These are phyloP conservation scores for Tethya wilhelma DNA, from an alignment of 37 sponge, comb jelly and placozoan species.

Conservation along the genomic window DNA sequence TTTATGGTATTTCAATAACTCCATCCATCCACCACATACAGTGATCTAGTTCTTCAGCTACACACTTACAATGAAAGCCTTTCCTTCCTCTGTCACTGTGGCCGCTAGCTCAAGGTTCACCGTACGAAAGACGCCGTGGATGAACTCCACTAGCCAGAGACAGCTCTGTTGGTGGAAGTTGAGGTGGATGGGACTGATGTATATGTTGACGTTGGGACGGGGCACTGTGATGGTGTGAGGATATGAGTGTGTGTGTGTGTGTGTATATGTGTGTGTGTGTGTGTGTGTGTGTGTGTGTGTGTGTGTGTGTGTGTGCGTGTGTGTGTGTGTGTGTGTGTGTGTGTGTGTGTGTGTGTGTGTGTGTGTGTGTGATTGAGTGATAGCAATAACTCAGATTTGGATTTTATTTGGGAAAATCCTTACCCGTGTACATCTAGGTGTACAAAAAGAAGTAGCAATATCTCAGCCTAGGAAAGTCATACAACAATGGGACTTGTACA, in stretches of 20 bases:
- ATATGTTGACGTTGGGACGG: slow-evolving; percentile 71
- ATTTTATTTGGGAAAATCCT: too few relatives aligned
- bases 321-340: slow-evolving; percentile 5
- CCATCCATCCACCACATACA: too few relatives aligned
- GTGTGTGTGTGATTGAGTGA: not conserved
- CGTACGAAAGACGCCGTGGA: slow-evolving; percentile 60
- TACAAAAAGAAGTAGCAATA: too few relatives aligned
- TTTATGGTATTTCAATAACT: too few relatives aligned
- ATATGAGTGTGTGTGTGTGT: too few relatives aligned
- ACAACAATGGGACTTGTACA: too few relatives aligned
- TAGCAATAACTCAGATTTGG: too few relatives aligned
- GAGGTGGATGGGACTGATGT: slow-evolving; percentile 74
- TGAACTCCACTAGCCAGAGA: slow-evolving; percentile 82
- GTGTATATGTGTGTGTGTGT: slow-evolving; percentile 8
- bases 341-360: not conserved
- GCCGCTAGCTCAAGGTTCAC: slow-evolving; percentile 68
- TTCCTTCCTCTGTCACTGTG: slow-evolving; percentile 42
- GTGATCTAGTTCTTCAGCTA: too few relatives aligned
- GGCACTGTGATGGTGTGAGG: slow-evolving; percentile 55
- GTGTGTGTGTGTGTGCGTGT: slow-evolving; percentile 8
- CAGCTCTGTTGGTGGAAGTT: slow-evolving; percentile 73
- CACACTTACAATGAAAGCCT: slow-evolving; percentile 54
- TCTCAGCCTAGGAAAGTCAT: too few relatives aligned
- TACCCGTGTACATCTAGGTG: too few relatives aligned
- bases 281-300: slow-evolving; percentile 8